Conservation (phyloP, 1,140 invertebrate species). For the Magallana gigas region DNA sequence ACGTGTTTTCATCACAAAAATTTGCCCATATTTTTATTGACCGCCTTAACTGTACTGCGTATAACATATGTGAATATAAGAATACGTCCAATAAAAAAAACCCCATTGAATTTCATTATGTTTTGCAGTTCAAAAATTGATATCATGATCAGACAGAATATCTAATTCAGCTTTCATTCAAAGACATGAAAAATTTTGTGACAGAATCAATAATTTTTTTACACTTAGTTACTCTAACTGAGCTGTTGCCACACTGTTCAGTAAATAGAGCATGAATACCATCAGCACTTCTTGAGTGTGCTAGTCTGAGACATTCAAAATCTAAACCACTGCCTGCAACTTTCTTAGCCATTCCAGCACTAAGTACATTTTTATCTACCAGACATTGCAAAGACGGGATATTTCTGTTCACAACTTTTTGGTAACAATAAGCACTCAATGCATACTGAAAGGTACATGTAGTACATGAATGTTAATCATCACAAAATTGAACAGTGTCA, state of each 20-base stretch:
- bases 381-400: not conserved
- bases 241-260: not conserved
- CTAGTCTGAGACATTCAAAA: not conserved
- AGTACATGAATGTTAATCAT: not conserved
- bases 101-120: too few species aligned
- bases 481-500: not conserved
- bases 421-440: not conserved
- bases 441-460: not conserved
- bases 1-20: too few species aligned
- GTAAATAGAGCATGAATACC: not conserved
- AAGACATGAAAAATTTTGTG: not conserved
- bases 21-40: too few species aligned
- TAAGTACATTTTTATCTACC: not conserved
- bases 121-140: too few species aligned
- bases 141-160: too few species aligned
- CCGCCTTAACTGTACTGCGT: too few species aligned
- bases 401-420: not conserved
- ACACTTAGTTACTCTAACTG: not conserved
- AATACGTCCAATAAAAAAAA: too few species aligned
- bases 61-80: too few species aligned
- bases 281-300: too few species aligned
- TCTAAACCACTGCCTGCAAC: not conserved
- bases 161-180: not conserved
- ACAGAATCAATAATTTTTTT: not conserved
- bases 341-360: not conserved